Base-by-base conservation (phyloP, 2,113 vertebrate species). In the Epinephelus fuscoguttatus region DNA sequence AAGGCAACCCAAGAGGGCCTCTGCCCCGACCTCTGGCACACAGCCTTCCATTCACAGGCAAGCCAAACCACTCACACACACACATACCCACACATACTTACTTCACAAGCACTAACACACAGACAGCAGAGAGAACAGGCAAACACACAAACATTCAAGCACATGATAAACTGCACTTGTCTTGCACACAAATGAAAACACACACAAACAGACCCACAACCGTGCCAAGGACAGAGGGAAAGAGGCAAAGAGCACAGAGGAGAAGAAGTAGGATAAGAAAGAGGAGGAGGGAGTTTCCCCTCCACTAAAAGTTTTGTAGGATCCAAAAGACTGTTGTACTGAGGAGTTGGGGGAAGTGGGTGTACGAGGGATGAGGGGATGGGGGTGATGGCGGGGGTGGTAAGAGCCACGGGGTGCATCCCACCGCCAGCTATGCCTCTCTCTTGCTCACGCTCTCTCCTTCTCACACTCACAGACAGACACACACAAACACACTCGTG, bases 351-450 rank as follows among this genome's bases (percentile, higher is more conserved):
- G 57, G 84, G 78, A 89, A 81, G 84, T 71, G 82, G 45, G 84
- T 70, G 70, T 67, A 70, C 53, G 57, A 64, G 77, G 57, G 64
- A 68, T 68, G 71, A 68, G 81, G 83, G 27, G 25, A 21, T 55
- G 55, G 75, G 70, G 21, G 71, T 63, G 55, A n/a, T 45, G 42
- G 50, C 67, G 33, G 68, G 73, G 67, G 53, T 76, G 86, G 63
- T 90, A 12, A 63, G 78, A 86, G 92, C 88, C 85, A 84, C 72
- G 52, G 92, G 91, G 89, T 90, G 90, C 84, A 89, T 93, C 86
- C 59, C 83, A 92, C 93, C 91, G 79, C 86, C 10, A 88, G 91
- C 87, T 33, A 92, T 72, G 89, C 93, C 94, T 83, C 70, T 66
- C 71, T 91, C 75, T 84, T 57, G 14, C 75, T 78, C 78, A 19